These are phyloP conservation scores for Phenacoccus solenopsis DNA, from an alignment of 1,140 invertebrate species.

Conservation along the genomic window DNA sequence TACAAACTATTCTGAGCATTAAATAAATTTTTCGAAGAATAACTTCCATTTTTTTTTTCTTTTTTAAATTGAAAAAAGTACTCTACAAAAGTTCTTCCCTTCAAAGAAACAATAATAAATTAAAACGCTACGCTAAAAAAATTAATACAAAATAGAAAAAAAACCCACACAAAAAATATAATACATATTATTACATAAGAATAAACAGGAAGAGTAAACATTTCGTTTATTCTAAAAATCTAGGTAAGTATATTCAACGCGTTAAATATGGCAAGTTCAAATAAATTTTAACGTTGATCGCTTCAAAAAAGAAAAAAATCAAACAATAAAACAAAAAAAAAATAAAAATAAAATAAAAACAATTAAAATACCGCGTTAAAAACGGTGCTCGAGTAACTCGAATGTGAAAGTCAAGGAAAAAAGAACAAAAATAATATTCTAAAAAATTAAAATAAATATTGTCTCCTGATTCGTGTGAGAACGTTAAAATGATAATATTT, in stretches of 20 bases:
- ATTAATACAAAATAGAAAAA: conserved; percentile 7
- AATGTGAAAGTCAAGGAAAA: background rate
- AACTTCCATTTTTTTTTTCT: background rate
- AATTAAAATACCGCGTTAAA: background rate
- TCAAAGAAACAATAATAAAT: background rate
- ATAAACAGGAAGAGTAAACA: background rate
- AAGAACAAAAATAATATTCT: background rate
- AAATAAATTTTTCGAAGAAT: background rate
- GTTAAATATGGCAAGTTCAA: background rate
- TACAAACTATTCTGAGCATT: conserved; percentile 12
- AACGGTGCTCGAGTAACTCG: background rate
- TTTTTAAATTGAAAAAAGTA: conserved; percentile 1
- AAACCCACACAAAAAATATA: conserved; percentile 1
- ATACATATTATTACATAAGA: conserved; percentile 15
- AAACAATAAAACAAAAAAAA: background rate
- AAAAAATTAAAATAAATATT: background rate
- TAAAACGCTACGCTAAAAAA: background rate
- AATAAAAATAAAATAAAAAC: background rate
- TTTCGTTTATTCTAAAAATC: background rate
- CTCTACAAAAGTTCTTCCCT: background rate
- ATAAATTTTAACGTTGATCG: background rate
- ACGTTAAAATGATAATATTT: background rate
- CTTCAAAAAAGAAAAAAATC: background rate
- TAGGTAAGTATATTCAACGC: background rate
- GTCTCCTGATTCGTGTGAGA: background rate